phyloP scores from a whole-genome alignment of 64 coral and sea anemone species.

The Cladopsammia gracilis region DNA sequence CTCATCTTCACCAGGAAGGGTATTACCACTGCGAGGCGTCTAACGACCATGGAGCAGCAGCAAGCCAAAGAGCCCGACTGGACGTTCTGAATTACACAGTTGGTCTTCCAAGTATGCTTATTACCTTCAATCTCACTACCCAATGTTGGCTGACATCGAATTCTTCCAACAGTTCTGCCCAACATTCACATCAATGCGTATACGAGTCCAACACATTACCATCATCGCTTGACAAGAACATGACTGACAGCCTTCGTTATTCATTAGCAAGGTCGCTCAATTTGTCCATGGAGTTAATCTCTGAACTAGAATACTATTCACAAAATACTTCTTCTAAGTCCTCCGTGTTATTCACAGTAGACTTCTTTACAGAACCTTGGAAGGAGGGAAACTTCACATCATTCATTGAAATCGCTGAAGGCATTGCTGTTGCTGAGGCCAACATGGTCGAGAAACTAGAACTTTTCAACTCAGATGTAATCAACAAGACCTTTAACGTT shows the following conservation, averaged over 20 bases:
- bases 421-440: background rate
- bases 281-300: background rate
- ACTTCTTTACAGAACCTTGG: background rate
- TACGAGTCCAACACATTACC: no score
- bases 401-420: background rate
- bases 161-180: background rate
- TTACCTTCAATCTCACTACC: conserved; percentile 31
- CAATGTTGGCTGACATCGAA: background rate
- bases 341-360: background rate
- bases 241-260: background rate
- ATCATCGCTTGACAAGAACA: background rate
- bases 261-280: background rate
- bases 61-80: conserved; percentile 45
- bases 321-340: background rate
- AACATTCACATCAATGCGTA: no score
- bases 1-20: conserved; percentile 18
- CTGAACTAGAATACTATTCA: conserved; percentile 1
- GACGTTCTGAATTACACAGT: conserved; percentile 22
- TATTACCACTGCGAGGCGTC: conserved; percentile 56
- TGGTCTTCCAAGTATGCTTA: conserved; percentile 23
- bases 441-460: conserved; percentile 31
- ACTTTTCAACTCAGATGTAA: background rate
- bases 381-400: background rate
- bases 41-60: conserved; percentile 30
- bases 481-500: background rate